phyloP scores from a whole-genome alignment of 2,888 invertebrate species.

The Meta bourneti region DNA sequence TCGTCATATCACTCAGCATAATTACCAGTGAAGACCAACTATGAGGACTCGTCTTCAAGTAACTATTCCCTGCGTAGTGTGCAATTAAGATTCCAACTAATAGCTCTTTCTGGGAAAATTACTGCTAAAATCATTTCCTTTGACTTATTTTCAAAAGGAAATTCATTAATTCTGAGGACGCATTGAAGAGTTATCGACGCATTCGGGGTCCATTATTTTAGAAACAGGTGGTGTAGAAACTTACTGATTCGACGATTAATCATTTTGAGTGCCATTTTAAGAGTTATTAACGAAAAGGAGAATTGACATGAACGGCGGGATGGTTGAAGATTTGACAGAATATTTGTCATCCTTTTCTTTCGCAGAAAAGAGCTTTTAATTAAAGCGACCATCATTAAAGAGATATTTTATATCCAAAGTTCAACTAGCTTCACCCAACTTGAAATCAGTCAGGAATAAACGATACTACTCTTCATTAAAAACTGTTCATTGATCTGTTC shows the following conservation, averaged over 20 bases:
- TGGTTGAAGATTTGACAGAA: not conserved
- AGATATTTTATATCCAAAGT: not conserved
- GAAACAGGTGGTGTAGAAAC: constrained; percentile 56
- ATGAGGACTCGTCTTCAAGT: not conserved
- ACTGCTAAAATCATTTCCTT: constrained; percentile 50
- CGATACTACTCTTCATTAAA: no score
- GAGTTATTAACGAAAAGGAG: constrained; percentile 39
- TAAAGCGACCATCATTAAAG: constrained; percentile 7
- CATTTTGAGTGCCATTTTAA: constrained; percentile 46
- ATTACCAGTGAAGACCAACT: not conserved
- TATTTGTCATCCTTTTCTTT: constrained; percentile 37
- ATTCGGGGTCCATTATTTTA: constrained; percentile 50
- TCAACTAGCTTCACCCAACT: not conserved
- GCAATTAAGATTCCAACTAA: constrained; percentile 42
- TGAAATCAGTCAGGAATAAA: no score
- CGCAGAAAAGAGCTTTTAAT: constrained; percentile 3
- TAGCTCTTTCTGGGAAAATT: constrained; percentile 30
- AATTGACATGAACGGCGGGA: constrained; percentile 13
- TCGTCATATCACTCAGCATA: not conserved
- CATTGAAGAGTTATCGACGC: constrained; percentile 58
- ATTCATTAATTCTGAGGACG: constrained; percentile 49
- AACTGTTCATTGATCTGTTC: no score
- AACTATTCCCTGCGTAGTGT: not conserved
- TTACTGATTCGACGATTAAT: constrained; percentile 54
- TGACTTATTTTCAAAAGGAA: constrained; percentile 51